phyloP scores from a whole-genome alignment of 2,888 invertebrate species.

The Apodemia zela region DNA sequence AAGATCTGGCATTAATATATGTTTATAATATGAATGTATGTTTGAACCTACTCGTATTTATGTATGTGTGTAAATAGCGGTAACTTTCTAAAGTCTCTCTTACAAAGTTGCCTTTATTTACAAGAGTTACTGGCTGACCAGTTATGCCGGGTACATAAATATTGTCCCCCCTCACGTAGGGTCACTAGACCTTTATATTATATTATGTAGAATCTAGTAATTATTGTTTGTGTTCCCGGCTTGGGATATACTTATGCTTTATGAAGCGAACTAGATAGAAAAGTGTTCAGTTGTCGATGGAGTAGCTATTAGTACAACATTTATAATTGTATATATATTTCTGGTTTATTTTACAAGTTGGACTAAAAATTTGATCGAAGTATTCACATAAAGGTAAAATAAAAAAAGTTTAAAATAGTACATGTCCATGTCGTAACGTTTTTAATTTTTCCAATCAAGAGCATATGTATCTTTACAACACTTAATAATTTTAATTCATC shows the following conservation, averaged over 20 bases:
- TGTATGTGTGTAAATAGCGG: background rate
- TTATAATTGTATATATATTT: background rate
- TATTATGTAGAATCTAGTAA: conserved; percentile 23
- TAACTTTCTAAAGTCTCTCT: background rate
- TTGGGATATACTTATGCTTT: conserved; percentile 39
- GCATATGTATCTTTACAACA: too few relatives aligned
- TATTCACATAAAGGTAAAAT: too few relatives aligned
- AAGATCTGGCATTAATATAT: too few relatives aligned
- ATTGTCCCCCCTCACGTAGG: background rate
- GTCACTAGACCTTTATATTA: background rate
- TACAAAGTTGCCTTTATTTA: background rate
- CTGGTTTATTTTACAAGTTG: too few relatives aligned
- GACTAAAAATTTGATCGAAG: too few relatives aligned
- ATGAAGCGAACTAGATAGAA: conserved; percentile 53
- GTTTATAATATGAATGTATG: too few relatives aligned
- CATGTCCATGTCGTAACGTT: too few relatives aligned
- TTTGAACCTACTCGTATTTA: too few relatives aligned
- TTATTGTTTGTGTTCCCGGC: conserved; percentile 42
- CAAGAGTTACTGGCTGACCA: background rate
- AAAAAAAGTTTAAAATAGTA: too few relatives aligned
- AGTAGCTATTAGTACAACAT: conserved; percentile 3
- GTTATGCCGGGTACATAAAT: background rate
- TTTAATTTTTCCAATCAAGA: too few relatives aligned
- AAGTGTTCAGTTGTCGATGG: conserved; percentile 25
- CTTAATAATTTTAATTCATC: too few relatives aligned